Evolutionary conservation across 2,888 invertebrate genomes (phyloP), one percentile per base, ranked within the genome.

Genomic region (Mesorhabditis spiculigera): DNA sequence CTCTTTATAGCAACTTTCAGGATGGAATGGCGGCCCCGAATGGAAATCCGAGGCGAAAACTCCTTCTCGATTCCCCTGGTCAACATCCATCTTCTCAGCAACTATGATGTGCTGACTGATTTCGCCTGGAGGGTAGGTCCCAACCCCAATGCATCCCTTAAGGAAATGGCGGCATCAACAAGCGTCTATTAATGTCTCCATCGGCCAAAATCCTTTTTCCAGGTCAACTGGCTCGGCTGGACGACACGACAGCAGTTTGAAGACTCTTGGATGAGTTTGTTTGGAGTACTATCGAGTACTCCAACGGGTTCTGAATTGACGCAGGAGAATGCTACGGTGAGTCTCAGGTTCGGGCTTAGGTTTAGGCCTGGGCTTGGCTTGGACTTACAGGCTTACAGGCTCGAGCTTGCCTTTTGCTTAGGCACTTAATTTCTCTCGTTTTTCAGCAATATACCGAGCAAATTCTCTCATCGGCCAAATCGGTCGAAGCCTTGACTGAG

Each of bases 281-380:
- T 82, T 28, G 82, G 82, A 3, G 83, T 82, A 10, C 72, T 82
- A 5, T 83, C 79, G 5, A 82, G 80, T 5, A 82, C 82, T 13
- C 82, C 83, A 4, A 77, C 75, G 6, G 80, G 80, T 43, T 71
- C 80, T n/a, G 80, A 80, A 65, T 65, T 80, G 45, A 67, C 72
- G 16, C 65, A 67, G 5, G 73, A 71, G 13, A 68, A 70, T 45
- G 71, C 69, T 4, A 16, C 41, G 3, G 41, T 65, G 10, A 28
- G 43, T 45, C 16, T 13, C 8, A 50, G n/a, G n/a, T 3, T n/a
- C 8, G 28, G 28, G 28, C 28, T 28, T 28, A 28, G 28, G 28
- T 28, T 28, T 28, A 28, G 28, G 28, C 28, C 1, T 28, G 28
- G 28, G 28, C 28, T 28, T 28, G 28, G 1, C 28, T 28, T 28